Percentiles rank a stretch among this genome's conserved stretches.
Conservation (phyloP, 2,888 invertebrate genomes). For the Micoletzkya japonica region DNA sequence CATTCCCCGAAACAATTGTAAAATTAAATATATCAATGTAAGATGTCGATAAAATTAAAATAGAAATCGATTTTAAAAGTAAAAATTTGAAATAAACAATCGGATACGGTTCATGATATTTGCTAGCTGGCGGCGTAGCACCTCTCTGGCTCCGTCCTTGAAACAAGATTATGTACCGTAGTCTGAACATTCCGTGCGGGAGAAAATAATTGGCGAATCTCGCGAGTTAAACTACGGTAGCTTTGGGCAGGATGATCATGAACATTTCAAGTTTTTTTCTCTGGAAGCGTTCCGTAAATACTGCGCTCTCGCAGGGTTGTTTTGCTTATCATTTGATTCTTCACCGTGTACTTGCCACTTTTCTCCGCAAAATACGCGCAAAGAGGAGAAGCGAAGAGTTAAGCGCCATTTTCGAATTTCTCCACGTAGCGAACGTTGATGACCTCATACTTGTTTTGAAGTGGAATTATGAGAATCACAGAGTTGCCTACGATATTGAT, state of each 20-base stretch:
- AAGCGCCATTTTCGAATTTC: too few species aligned
- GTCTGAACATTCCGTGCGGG: neutral
- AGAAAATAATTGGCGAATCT: neutral
- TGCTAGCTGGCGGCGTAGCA: conserved; percentile 15
- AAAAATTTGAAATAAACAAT: neutral
- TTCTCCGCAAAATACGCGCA: too few species aligned
- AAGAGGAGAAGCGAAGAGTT: too few species aligned
- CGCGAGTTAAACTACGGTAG: conserved; percentile 9
- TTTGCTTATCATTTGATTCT: too few species aligned
- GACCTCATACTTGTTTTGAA: too few species aligned
- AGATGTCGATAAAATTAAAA: neutral
- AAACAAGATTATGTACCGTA: neutral
- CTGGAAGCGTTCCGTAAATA: too few species aligned
- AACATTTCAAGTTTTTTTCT: conserved; percentile 23
- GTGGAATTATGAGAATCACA: too few species aligned
- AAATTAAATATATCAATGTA: neutral
- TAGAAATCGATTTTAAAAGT: neutral
- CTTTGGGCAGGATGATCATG: conserved; percentile 12
- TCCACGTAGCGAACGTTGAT: too few species aligned
- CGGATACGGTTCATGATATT: neutral
- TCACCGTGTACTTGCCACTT: too few species aligned
- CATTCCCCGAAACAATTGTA: neutral
- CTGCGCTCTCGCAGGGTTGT: too few species aligned
- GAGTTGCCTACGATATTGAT: too few species aligned
- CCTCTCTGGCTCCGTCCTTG: conserved; percentile 6